A percentile compares a stretch with the other conserved stretches of the same genome.
phyloP scores from a whole-genome alignment of 2,113 vertebrate species.

The Abramis brama region DNA sequence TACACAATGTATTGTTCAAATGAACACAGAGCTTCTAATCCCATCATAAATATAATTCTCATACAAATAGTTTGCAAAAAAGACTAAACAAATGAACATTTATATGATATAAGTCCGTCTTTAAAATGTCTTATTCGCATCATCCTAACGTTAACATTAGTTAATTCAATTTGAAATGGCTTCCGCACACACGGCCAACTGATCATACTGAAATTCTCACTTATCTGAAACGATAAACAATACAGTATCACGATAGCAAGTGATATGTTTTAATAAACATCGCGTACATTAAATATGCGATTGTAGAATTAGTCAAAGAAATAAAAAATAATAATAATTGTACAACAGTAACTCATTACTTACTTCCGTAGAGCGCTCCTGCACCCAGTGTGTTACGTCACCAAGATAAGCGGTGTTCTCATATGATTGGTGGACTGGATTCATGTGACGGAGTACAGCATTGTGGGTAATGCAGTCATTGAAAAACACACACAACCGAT shows the following conservation, averaged over 20 bases:
- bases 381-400: constrained; percentile 7
- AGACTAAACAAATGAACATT: background rate
- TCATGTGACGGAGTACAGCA: background rate
- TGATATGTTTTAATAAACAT: background rate
- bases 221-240: background rate
- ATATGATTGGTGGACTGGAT: constrained; percentile 68
- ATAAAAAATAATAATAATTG: background rate
- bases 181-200: background rate
- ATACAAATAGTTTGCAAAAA: background rate
- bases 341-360: constrained; percentile 40
- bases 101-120: background rate
- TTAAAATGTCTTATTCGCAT: constrained; percentile 12
- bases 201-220: background rate
- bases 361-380: constrained; percentile 57
- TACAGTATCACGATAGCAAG: background rate
- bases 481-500: background rate
- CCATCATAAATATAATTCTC: background rate
- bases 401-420: constrained; percentile 47
- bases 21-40: background rate
- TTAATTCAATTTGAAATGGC: constrained; percentile 39
- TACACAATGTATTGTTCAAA: background rate
- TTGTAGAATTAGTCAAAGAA: background rate
- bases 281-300: background rate
- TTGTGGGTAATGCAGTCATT: constrained; percentile 49
- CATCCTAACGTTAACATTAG: background rate